Evolutionary conservation across 2,888 invertebrate species (phyloP).

Genomic region (Epicampocera succincta): DNA sequence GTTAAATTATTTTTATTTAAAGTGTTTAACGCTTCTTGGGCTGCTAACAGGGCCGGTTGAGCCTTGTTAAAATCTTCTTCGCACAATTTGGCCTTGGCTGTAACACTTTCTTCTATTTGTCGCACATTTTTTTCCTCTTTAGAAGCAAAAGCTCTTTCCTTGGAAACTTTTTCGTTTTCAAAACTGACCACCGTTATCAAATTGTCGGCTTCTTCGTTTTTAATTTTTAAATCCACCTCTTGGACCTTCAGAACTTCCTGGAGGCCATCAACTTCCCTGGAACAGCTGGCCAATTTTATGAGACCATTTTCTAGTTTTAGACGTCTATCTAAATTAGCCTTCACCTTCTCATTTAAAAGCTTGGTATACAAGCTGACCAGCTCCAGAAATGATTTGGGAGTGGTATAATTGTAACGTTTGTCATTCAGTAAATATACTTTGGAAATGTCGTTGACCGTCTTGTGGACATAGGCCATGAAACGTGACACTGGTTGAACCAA

Average conservation of each 20-base stretch:
- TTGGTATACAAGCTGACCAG: constrained; percentile 92
- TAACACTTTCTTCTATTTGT: constrained; percentile 93
- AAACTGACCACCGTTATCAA: constrained; percentile 92
- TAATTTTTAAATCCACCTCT: constrained; percentile 91
- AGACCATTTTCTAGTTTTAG: constrained; percentile 92
- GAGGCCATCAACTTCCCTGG: constrained; percentile 91
- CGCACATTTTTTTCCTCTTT: constrained; percentile 96
- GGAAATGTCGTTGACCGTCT: constrained; percentile 93
- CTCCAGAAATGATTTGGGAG: constrained; percentile 97
- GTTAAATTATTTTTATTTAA: constrained; percentile 96
- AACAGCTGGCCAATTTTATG: constrained; percentile 92
- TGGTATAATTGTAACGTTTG: constrained; percentile 96
- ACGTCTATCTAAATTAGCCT: constrained; percentile 88
- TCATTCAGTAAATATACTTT: constrained; percentile 91
- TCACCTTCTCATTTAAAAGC: constrained; percentile 86
- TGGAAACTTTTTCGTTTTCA: constrained; percentile 95
- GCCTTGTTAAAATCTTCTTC: constrained; percentile 94
- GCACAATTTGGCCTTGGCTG: constrained; percentile 91
- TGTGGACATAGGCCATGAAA: constrained; percentile 96
- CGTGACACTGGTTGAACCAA: constrained; percentile 87
- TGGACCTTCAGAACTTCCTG: constrained; percentile 88
- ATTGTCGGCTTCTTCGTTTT: constrained; percentile 94
- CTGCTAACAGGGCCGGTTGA: constrained; percentile 94
- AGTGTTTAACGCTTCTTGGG: constrained; percentile 94
- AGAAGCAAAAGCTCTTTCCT: constrained; percentile 90